phyloP scores from a whole-genome alignment of 2,113 vertebrate genomes.

The Alethe diademata region DNA sequence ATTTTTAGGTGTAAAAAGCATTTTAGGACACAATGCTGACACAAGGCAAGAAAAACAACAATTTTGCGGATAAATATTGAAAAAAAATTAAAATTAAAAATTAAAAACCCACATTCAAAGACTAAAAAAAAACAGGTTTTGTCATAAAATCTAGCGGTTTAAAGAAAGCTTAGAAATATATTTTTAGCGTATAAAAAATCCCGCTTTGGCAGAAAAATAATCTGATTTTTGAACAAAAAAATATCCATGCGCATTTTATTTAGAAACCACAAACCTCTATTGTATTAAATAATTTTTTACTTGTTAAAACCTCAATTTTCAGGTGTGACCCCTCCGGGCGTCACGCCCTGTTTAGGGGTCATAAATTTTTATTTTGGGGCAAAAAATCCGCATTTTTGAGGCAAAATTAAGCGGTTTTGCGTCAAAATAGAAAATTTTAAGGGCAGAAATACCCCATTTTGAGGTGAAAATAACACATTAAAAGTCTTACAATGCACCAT shows the following conservation, averaged over 20 bases:
- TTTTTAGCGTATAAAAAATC: too few relatives aligned
- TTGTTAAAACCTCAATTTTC: rapidly evolving
- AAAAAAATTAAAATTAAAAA: rapidly evolving
- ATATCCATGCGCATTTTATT: rapidly evolving
- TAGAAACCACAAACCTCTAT: rapidly evolving
- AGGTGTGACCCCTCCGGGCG: rapidly evolving
- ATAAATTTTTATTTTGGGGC: rapidly evolving
- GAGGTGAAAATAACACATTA: too few relatives aligned
- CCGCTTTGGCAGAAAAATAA: not conserved
- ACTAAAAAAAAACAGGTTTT: rapidly evolving
- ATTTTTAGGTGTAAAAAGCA: too few relatives aligned
- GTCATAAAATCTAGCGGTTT: too few relatives aligned
- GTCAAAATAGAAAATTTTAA: too few relatives aligned
- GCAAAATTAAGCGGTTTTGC: too few relatives aligned
- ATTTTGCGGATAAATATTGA: rapidly evolving
- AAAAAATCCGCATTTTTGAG: too few relatives aligned
- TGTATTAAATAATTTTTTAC: rapidly evolving
- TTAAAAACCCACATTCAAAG: not conserved
- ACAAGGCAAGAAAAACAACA: rapidly evolving
- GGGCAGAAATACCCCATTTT: too few relatives aligned
- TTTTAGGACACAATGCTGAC: not conserved
- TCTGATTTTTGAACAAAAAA: rapidly evolving
- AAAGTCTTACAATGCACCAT: too few relatives aligned
- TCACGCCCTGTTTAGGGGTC: not conserved
- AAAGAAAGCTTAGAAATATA: too few relatives aligned